Conservation (phyloP, 2,113 vertebrate species). For the Bubo scandiacus region DNA sequence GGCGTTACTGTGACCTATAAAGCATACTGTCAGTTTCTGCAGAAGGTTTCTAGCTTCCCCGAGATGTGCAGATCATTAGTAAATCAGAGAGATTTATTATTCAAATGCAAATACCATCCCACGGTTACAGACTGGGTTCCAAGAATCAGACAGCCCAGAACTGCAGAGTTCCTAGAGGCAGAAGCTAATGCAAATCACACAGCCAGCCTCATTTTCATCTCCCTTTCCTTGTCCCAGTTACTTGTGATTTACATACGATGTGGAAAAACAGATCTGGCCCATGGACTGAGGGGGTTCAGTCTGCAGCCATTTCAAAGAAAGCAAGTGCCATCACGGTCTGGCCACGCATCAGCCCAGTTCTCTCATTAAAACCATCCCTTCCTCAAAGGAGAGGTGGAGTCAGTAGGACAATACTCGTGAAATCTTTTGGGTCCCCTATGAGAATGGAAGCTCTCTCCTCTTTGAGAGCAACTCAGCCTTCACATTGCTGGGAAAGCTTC, state of each 20-base stretch:
- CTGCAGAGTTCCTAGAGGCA: neutral
- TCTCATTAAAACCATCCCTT: neutral
- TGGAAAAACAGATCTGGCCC: neutral
- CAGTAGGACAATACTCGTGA: neutral
- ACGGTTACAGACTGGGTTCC: neutral
- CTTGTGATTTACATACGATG: neutral
- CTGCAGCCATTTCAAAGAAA: neutral
- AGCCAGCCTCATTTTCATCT: neutral
- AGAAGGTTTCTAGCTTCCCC: neutral
- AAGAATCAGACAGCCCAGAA: neutral
- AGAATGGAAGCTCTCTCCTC: neutral
- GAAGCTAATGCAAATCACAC: neutral
- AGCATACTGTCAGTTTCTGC: neutral
- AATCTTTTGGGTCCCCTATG: neutral
- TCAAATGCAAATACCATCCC: neutral
- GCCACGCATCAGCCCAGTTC: neutral
- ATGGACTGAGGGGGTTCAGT: neutral
- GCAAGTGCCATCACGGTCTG: neutral
- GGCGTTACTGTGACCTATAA: slow-evolving; percentile 17
- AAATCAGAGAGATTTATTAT: neutral
- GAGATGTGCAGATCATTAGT: neutral
- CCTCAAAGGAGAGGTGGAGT: neutral
- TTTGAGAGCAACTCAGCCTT: neutral
- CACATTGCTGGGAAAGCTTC: neutral
- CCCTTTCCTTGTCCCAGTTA: neutral